phyloP scores from a whole-genome alignment of 1,140 invertebrate genomes.

The Panonychus citri region DNA sequence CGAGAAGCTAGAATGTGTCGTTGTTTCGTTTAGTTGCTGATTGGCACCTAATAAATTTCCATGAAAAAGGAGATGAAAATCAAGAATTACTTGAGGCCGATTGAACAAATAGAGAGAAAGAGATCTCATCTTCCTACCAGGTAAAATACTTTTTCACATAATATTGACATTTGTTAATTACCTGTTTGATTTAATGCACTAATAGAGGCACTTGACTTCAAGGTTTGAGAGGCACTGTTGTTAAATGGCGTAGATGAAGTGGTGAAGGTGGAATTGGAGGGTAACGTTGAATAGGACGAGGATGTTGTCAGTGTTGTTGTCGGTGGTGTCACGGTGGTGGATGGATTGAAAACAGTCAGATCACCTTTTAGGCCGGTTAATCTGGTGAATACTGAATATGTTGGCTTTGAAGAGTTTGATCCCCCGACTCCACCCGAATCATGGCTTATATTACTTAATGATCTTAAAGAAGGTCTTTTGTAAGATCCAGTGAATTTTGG shows the following conservation, averaged over 20 bases:
- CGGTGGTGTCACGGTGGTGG: conserved; percentile 5
- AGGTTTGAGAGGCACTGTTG: neutral
- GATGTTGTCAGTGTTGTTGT: conserved; percentile 10
- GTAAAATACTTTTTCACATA: too few species aligned
- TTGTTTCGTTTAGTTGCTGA: neutral
- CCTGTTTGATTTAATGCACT: neutral
- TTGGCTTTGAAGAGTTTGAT: conserved; percentile 3
- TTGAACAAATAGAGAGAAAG: too few species aligned
- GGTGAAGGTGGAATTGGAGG: neutral
- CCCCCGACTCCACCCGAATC: neutral
- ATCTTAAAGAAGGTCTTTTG: conserved; percentile 19
- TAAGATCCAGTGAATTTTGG: conserved; percentile 35
- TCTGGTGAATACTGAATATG: conserved; percentile 7
- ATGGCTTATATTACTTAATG: conserved; percentile 5
- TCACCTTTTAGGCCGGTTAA: neutral
- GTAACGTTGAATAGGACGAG: conserved; percentile 17
- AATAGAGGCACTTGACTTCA: conserved; percentile 1
- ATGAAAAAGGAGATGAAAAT: neutral
- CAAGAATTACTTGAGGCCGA: too few species aligned
- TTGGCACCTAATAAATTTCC: neutral
- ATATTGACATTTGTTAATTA: neutral
- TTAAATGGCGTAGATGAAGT: neutral
- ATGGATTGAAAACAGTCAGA: conserved; percentile 1
- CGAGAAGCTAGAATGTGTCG: neutral
- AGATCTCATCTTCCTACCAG: too few species aligned